Evolutionary conservation across 2,113 vertebrate genomes (phyloP), one percentile per base, ranked within the genome.

Genomic region (Turdus rufiventris): DNA sequence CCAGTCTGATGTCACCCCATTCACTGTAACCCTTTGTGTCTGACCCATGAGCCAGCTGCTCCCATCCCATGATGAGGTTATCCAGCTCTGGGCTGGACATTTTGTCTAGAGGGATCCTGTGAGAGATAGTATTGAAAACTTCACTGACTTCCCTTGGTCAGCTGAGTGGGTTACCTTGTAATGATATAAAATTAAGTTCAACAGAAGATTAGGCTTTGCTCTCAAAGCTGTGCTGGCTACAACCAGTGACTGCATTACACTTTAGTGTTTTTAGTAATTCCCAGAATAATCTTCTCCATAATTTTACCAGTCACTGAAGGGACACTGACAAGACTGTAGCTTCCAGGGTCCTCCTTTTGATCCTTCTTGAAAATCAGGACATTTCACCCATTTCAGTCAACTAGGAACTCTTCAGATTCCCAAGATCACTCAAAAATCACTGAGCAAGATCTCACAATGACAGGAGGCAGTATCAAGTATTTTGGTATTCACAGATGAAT

Each of bases 41-140:
- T 6, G 19, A 8, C 31, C 13, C 2, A 0, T 66, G 71, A 34
- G 4, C 25, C 51, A 40, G 23, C 1, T 60, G 29, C 24, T 60
- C 34, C 18, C 18, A 48, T 11, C 29, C 17, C 61, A 17, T 8
- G 36, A 18, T 31, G 36, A 6, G 31, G 11, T 60, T 60, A 42
- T 42, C 36, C 79, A 34, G 11, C 43, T 50, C 23, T 29, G 24
- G 9, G 29, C 29, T 74, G 51, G 2, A 25, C 17, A 43, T 17
- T 14, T 6, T 3, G 19, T 34, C 20, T 53, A 58, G 43, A 43
- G 57, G 16, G 16, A 42, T 66, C 24, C 34, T 42, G 10, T 31
- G 42, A 48, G 18, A 65, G 12, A 24, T 34, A 45, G 33, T 6
- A 8, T 23, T 1, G 3, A n/a, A 56, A 15, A 3, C 9, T 65